phyloP scores from a whole-genome alignment of 2,888 invertebrate species.

The Tipula confusa region DNA sequence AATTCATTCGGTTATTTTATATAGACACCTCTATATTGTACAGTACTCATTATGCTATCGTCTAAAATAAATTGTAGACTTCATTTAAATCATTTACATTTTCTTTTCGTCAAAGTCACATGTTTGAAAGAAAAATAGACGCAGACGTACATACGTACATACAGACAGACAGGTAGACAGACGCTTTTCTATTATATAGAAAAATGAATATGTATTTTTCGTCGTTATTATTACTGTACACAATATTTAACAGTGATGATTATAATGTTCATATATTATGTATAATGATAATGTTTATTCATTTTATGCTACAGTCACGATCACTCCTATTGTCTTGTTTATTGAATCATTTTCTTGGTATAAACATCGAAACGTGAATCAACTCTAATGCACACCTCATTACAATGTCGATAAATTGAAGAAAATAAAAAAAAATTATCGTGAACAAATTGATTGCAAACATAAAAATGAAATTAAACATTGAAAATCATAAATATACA shows the following conservation, averaged over 20 bases:
- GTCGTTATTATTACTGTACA: background rate
- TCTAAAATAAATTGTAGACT: background rate
- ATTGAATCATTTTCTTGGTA: background rate
- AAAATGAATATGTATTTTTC: background rate
- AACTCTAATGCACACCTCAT: background rate
- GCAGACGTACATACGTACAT: too few species aligned
- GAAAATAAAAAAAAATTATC: background rate
- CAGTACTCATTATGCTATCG: background rate
- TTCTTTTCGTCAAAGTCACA: background rate
- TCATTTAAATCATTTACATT: background rate
- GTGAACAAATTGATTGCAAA: background rate
- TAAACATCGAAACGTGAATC: too few species aligned
- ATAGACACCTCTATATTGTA: background rate
- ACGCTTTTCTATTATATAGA: background rate
- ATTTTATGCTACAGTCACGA: background rate
- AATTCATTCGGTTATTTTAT: background rate
- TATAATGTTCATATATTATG: background rate
- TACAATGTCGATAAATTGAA: background rate
- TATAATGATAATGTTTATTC: background rate
- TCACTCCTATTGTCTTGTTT: background rate
- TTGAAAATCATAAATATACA: background rate
- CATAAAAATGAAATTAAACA: background rate
- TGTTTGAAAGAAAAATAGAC: background rate
- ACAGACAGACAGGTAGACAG: background rate
- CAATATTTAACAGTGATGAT: background rate